Evolutionary conservation across 2,797 vertebrate species (phyloP).

Genomic region (Taeniopygia guttata): DNA sequence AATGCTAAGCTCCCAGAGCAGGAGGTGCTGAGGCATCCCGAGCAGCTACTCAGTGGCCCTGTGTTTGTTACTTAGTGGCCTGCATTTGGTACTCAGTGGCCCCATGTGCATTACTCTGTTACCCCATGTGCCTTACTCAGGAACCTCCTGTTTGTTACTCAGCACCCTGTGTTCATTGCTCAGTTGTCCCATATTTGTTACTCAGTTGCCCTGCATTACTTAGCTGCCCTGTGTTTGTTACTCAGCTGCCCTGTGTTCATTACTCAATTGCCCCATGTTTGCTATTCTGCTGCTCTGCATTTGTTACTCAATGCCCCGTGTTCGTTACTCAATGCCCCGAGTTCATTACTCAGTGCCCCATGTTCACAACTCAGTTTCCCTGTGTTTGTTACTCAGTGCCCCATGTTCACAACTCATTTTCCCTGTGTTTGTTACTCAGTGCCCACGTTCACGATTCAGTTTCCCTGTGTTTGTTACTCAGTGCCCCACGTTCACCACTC

Average conservation of each 20-base stretch:
- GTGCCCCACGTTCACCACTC: too few relatives aligned
- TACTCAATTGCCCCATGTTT: too few relatives aligned
- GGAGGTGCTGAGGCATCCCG: fast-evolving
- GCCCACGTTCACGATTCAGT: fast-evolving
- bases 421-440: too few relatives aligned
- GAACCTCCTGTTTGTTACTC: too few relatives aligned
- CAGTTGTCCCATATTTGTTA: fast-evolving
- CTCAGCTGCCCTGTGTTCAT: too few relatives aligned
- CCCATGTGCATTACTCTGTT: too few relatives aligned
- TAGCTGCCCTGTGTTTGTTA: fast-evolving
- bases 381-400: too few relatives aligned
- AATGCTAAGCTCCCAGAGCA: fast-evolving
- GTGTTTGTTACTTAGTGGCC: too few relatives aligned
- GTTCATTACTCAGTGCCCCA: too few relatives aligned
- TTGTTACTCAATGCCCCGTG: fast-evolving
- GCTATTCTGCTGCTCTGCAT: too few relatives aligned
- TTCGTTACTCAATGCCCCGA: neutral
- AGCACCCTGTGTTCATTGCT: fast-evolving
- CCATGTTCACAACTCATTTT: fast-evolving
- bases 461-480: neutral
- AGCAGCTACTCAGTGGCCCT: neutral
- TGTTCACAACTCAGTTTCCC: neutral
- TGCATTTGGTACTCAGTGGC: too few relatives aligned
- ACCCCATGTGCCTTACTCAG: too few relatives aligned
- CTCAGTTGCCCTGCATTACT: neutral